Evolutionary conservation across 2,888 invertebrate genomes (phyloP), one percentile per base, ranked within the genome.

Genomic region (Meiosimyza platycephala): DNA sequence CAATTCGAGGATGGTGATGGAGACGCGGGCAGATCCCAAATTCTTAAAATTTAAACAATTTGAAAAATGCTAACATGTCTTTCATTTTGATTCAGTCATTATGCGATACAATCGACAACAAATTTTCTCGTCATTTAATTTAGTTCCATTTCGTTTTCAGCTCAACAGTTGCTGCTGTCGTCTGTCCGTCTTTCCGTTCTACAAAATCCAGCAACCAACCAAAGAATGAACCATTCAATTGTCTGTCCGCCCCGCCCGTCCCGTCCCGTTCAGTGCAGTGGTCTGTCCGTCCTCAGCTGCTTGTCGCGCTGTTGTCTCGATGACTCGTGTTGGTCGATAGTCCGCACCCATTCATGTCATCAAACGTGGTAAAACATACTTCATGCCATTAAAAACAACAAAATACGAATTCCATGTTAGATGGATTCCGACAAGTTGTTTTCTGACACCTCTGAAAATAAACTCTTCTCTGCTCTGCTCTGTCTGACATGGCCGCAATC

Each of bases 361-460:
- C 85, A 82, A 83, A 82, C 85, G 84, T 85, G 84, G 84, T 84
- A 84, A 84, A 84, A 85, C 84, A 85, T 84, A 85, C 84, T 82
- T 80, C 83, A 85, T 85, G 85, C 85, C 84, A 85, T 85, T 85
- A 84, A 84, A 82, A 75, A 76, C 77, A 77, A 82, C 84, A 85
- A 86, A 87, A 87, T 86, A 81, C 86, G 85, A 87, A 86, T 87
- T 86, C 86, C 87, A 87, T 86, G 87, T 87, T 87, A 86, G 86
- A 86, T 87, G 87, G 85, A 86, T 87, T 85, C 85, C 85, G 86
- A 86, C 86, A 86, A 87, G 85, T 86, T 86, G 86, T 86, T 86
- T 86, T 84, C 87, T 87, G 87, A 86, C 86, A 87, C 86, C 85
- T 85, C 84, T 83, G 81, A 82, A 84, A 84, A 84, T 79, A 79